Base-by-base conservation (phyloP, 2,888 invertebrate genomes). In the Trisateles emortualis region DNA sequence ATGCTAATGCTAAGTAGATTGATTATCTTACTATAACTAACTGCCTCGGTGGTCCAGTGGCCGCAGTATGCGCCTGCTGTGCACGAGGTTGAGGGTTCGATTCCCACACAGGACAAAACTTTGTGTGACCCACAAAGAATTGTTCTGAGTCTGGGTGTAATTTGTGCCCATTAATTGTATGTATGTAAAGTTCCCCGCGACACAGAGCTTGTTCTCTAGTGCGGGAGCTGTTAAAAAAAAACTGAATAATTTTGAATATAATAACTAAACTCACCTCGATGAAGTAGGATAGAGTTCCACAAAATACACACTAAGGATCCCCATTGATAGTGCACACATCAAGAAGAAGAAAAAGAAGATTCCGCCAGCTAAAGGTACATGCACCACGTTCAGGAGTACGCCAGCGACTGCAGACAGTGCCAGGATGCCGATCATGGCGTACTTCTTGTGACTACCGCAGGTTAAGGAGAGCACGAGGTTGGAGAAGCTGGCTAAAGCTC, bases 261-360 rank as follows among this genome's bases (percentile, higher is more conserved):
- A 46, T 14, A 22, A 3, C 3, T 17, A 19, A 16, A 60, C 79
- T 78, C 33, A 92, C 92, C 92, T 89, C n/a, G 91, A 73, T 38
- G 87, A 85, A 11, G 93, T 92, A 3, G 93, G 92, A 45, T 92
- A 92, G 2, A 93, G 72, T 60, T 93, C 92, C 39, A 93, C 92
- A 41, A 91, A 92, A 54, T 92, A 92, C 0, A 93, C 92, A 46
- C 92, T 91, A 32, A 93, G 64, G 0, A 93, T 80, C 0, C 93
- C 93, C 90, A 92, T 92, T 0, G 87, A 81, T 0, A 92, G 80
- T 0, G 92, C 92, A 46, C 87, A 86, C 54, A 91, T 77, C 5
- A 92, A 70, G 62, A 93, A 92, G 62, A 92, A 79, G 79, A 92
- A 90, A 76, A 92, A 90, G 72, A 92, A 90, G 8, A 90, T 79